Percentiles rank a stretch among this genome's conserved stretches.
Conservation (phyloP, 2,113 vertebrate genomes). For the Zootoca vivipara region DNA sequence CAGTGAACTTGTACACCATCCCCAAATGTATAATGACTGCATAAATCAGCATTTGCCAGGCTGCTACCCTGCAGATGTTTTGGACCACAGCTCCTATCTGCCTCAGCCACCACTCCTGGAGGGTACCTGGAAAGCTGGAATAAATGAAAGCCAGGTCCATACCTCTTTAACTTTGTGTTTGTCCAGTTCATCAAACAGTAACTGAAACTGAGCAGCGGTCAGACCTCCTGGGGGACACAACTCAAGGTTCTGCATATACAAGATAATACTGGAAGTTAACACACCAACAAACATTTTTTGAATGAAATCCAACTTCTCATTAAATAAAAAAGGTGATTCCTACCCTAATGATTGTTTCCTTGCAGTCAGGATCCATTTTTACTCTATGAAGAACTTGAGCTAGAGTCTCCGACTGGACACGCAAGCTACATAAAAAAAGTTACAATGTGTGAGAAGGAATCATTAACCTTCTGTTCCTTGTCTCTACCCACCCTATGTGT, state of each 20-base stretch:
- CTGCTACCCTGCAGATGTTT: too few relatives aligned
- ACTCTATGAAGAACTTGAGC: conserved; percentile 81
- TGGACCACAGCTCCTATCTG: too few relatives aligned
- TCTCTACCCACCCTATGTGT: neutral
- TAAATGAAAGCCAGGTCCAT: neutral
- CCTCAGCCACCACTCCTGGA: too few relatives aligned
- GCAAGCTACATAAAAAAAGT: conserved; percentile 67
- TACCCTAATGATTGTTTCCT: conserved; percentile 80
- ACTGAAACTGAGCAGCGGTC: conserved; percentile 19
- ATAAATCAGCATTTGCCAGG: too few relatives aligned
- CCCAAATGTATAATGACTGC: neutral
- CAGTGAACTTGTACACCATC: neutral
- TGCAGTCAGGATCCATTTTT: conserved; percentile 82
- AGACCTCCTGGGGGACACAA: conserved; percentile 31
- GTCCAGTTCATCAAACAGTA: conserved; percentile 30
- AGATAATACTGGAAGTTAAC: conserved; percentile 30
- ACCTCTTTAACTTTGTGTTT: conserved; percentile 27
- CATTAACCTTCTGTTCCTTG: neutral
- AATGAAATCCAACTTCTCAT: neutral
- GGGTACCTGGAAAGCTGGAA: neutral
- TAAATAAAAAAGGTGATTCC: conserved; percentile 30
- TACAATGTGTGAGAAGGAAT: neutral
- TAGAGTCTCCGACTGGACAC: conserved; percentile 72
- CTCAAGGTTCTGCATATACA: conserved; percentile 66
- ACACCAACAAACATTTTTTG: neutral